phyloP scores from a whole-genome alignment of 1,140 invertebrate genomes.

The Himalopsyche phryganea region DNA sequence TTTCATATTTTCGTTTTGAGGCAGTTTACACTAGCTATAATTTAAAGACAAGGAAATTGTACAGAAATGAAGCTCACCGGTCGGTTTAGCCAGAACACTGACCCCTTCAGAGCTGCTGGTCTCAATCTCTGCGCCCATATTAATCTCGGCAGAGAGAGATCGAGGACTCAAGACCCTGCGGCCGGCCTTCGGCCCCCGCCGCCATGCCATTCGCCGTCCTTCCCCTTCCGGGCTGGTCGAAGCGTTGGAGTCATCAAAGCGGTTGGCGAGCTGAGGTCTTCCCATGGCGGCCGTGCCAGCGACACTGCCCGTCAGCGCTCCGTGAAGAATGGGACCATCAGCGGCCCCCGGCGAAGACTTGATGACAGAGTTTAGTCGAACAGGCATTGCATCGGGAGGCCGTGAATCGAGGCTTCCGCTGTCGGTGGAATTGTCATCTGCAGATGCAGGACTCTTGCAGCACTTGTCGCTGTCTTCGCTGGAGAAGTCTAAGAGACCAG shows the following conservation, averaged over 20 bases:
- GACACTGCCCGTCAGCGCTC: conserved; percentile 38
- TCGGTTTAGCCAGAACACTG: conserved; percentile 24
- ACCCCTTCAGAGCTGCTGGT: conserved; percentile 32
- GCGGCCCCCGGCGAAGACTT: conserved; percentile 37
- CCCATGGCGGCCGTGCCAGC: conserved; percentile 36
- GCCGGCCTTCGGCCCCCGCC: conserved; percentile 36
- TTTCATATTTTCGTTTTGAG: too few relatives aligned
- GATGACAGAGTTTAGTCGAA: conserved; percentile 48
- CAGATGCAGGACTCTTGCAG: conserved; percentile 46
- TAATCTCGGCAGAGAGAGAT: conserved; percentile 41
- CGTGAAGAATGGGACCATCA: conserved; percentile 29
- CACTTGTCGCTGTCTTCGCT: conserved; percentile 52
- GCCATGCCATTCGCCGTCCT: conserved; percentile 39
- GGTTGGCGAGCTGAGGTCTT: conserved; percentile 24
- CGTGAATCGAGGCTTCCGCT: conserved; percentile 39
- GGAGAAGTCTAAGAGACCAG: conserved; percentile 42
- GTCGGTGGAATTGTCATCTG: conserved; percentile 49
- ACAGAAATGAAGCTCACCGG: conserved; percentile 18
- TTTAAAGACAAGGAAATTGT: too few relatives aligned
- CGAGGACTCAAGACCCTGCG: conserved; percentile 35
- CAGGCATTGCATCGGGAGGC: conserved; percentile 36
- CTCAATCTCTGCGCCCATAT: conserved; percentile 38
- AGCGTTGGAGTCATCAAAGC: conserved; percentile 20
- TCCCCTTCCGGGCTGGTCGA: conserved; percentile 33
- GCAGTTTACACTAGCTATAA: too few relatives aligned